Evolutionary conservation across 2,888 invertebrate genomes (phyloP).

Genomic region (Zhuqinia jingwanae): DNA sequence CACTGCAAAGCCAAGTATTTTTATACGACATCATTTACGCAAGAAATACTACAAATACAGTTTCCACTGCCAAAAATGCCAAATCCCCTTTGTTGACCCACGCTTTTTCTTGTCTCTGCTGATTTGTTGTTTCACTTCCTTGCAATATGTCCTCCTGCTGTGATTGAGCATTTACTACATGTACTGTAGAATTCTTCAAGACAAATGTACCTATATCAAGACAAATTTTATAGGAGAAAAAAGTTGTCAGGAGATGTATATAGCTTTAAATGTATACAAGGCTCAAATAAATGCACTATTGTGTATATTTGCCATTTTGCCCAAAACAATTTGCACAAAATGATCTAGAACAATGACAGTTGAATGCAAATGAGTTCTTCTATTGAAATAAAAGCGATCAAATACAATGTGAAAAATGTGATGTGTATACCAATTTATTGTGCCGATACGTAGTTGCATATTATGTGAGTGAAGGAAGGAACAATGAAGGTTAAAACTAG

Average conservation of each 20-base stretch:
- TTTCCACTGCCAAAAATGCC: conserved; percentile 45
- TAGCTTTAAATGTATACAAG: conserved; percentile 25
- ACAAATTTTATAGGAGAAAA: too few species aligned
- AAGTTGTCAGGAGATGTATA: too few species aligned
- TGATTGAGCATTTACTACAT: conserved; percentile 35
- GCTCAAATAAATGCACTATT: conserved; percentile 1
- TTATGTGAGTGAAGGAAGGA: neutral
- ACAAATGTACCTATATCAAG: too few species aligned
- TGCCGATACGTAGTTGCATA: too few species aligned
- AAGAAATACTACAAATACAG: neutral
- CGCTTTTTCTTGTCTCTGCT: conserved; percentile 50
- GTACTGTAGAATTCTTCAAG: neutral
- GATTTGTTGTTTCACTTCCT: conserved; percentile 50
- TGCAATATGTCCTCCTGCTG: conserved; percentile 46
- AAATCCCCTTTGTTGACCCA: conserved; percentile 42
- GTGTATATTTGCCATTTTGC: neutral
- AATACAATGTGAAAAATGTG: neutral
- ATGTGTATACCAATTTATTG: too few species aligned
- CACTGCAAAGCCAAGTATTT: neutral
- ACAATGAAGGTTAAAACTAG: conserved; percentile 49
- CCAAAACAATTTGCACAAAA: conserved; percentile 40
- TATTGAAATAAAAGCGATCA: neutral
- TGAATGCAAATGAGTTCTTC: conserved; percentile 38
- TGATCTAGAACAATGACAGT: conserved; percentile 62
- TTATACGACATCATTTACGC: conserved; percentile 19